Evolutionary conservation across 2,888 invertebrate genomes (phyloP).

Genomic region (Pocota personata): DNA sequence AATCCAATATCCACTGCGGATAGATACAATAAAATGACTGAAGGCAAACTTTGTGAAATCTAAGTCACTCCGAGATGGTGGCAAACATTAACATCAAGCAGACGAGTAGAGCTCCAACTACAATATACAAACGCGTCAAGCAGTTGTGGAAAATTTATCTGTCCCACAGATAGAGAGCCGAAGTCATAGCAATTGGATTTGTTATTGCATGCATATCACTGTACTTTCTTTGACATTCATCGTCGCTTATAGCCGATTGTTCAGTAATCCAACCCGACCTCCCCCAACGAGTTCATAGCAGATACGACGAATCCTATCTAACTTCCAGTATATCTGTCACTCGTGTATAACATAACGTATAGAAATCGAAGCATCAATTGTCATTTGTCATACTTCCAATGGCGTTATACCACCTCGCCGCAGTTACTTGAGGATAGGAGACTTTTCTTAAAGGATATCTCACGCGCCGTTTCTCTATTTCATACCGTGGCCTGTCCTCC

Average conservation of each 20-base stretch:
- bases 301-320: neutral
- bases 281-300: too few relatives aligned
- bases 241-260: neutral
- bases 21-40: slow-evolving; percentile 1
- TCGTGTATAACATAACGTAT: neutral
- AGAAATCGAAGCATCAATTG: slow-evolving; percentile 4
- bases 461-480: neutral
- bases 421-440: neutral
- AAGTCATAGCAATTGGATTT: slow-evolving; percentile 52
- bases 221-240: slow-evolving; percentile 1
- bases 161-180: slow-evolving; percentile 23
- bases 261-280: neutral
- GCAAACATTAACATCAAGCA: neutral
- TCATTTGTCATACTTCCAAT: neutral
- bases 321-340: neutral
- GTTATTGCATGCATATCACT: slow-evolving; percentile 31
- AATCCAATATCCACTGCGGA: slow-evolving; percentile 7
- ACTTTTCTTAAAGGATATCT: neutral
- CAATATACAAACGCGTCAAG: neutral
- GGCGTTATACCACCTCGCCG: neutral
- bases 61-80: slow-evolving; percentile 10
- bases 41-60: slow-evolving; percentile 1
- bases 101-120: neutral
- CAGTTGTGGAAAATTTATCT: slow-evolving; percentile 17
- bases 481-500: too few relatives aligned